Evolutionary conservation across 2,888 invertebrate genomes (phyloP), one percentile per base, ranked within the genome.

Genomic region (Amblyjoppa proteus): DNA sequence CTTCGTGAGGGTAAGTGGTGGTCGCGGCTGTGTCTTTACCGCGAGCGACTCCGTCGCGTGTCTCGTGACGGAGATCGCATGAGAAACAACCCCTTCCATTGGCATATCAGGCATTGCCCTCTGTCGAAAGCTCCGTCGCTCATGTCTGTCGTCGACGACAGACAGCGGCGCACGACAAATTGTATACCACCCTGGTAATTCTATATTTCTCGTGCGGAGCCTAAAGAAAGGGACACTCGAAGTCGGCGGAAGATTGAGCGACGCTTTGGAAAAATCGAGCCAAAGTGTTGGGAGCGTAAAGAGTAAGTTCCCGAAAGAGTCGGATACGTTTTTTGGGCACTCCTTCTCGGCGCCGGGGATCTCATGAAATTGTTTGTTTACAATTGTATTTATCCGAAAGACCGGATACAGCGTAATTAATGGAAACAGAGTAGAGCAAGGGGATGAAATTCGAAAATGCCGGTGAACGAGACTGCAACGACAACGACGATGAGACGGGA

Each of bases 71-170:
- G 80, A 58, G 74, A 66, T 88, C 87, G 88, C 89, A 90, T 90
- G 90, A 90, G 89, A 89, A 90, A 87, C 88, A 88, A 88, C 88
- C 88, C 87, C 87, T 86, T 64, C 84, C 83, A 64, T 58, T 41
- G 20, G 84, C 81, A 58, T 64, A 45, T 41, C 41, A 41, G 41
- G 41, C 64, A 53, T 28, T 31, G 41, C 41, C 16, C 41, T 71
- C 69, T 53, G 71, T 78, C 20, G 49, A 82, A 82, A 77, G 41
- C n/a, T 45, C 31, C 28, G 13, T 31, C 11, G 11, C 16, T 58
- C 34, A 25, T 16, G 31, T 20, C 34, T 61, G 31, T 81, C 61
- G 61, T n/a, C 49, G 45, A 20, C 73, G 69, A 81, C 73, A 20
- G 74, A 77, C 74, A 61, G 34, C 25, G 69, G 68, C 66, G 70